Percentiles rank a stretch among this genome's conserved stretches.
Conservation (phyloP, 2,797 vertebrate species). For the Rousettus madagascariensis region DNA sequence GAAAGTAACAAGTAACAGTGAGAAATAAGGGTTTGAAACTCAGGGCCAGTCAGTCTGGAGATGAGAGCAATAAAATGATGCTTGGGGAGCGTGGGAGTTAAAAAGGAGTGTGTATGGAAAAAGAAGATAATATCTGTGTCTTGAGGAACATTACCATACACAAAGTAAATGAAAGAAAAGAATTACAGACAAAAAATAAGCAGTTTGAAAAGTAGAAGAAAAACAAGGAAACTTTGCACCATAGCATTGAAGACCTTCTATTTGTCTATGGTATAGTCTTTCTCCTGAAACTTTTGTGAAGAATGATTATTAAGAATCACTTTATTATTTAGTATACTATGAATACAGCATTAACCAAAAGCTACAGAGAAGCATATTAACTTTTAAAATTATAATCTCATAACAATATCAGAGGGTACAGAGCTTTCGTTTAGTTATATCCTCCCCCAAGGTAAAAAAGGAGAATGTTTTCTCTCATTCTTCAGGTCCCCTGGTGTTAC, state of each 20-base stretch:
- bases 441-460: neutral
- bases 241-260: neutral
- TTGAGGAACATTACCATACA: neutral
- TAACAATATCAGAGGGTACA: neutral
- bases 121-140: neutral
- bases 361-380: neutral
- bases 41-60: neutral
- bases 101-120: neutral
- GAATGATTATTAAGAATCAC: neutral
- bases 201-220: neutral
- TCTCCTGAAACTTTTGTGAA: neutral
- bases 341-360: neutral
- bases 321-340: neutral
- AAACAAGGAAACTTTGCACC: neutral
- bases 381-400: constrained; percentile 22
- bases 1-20: neutral
- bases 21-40: neutral
- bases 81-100: neutral
- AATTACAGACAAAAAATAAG: neutral
- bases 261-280: neutral
- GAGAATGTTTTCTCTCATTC: neutral
- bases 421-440: neutral
- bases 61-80: neutral
- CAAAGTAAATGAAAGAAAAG: neutral
- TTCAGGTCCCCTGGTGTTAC: neutral